Evolutionary conservation across 2,888 invertebrate species (phyloP).

Genomic region (Laothoe populi): DNA sequence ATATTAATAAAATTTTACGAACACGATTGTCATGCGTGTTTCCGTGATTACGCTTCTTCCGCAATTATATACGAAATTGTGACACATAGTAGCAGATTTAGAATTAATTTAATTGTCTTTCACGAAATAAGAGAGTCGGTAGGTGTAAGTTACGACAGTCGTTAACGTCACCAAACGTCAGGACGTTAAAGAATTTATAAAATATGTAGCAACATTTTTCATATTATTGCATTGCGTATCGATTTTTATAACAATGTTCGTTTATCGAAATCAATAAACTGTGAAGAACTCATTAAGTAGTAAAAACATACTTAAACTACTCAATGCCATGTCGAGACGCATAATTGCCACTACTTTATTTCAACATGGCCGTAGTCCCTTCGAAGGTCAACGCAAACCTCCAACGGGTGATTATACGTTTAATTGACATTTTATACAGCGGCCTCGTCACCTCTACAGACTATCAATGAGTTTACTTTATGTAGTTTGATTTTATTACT

Average conservation of each 20-base stretch:
- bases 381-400: constrained; percentile 15
- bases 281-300: background rate
- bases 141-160: background rate
- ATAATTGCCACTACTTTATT: background rate
- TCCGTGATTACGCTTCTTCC: constrained; percentile 6
- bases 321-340: background rate
- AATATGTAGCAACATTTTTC: background rate
- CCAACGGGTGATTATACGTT: constrained; percentile 13
- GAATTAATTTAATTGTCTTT: constrained; percentile 1
- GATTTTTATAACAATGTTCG: no score
- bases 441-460: background rate
- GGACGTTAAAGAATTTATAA: background rate
- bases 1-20: background rate
- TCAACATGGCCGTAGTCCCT: constrained; percentile 1
- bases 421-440: constrained; percentile 10
- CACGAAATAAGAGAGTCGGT: background rate
- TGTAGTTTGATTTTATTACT: constrained; percentile 28
- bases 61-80: background rate
- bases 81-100: background rate
- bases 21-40: constrained; percentile 19
- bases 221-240: no score
- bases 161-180: background rate
- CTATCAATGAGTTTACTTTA: constrained; percentile 24
- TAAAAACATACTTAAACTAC: background rate
- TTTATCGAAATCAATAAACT: background rate